Conservation (phyloP, 2,113 vertebrate genomes). For the Monarcha castaneiventris region DNA sequence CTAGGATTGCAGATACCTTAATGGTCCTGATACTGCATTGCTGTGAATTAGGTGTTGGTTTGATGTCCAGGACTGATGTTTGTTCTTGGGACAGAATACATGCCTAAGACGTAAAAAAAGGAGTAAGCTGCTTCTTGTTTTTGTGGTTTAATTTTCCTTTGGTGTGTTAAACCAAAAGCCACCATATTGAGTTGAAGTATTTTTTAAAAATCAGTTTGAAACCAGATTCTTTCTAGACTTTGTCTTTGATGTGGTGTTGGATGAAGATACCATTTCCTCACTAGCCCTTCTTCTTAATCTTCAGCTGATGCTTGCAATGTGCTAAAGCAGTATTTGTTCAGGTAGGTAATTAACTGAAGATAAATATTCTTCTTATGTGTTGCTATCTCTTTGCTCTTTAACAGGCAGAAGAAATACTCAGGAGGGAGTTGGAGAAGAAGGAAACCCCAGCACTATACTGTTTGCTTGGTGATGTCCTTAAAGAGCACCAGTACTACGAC, state of each 20-base stretch:
- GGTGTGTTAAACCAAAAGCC: background rate
- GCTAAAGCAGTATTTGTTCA: background rate
- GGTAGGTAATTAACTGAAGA: background rate
- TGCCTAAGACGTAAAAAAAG: background rate
- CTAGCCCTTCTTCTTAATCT: background rate
- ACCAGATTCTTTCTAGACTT: background rate
- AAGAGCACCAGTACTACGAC: conserved; percentile 87
- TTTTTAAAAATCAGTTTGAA: background rate
- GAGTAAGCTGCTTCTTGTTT: background rate
- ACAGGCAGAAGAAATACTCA: conserved; percentile 92
- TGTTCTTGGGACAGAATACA: background rate
- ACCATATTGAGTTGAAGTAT: background rate
- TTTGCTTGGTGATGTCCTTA: conserved; percentile 90
- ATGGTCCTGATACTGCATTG: background rate
- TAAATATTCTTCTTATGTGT: background rate
- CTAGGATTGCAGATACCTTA: background rate
- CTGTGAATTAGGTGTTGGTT: background rate
- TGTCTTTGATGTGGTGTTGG: background rate
- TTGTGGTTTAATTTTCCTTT: background rate
- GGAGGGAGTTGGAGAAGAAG: conserved; percentile 87
- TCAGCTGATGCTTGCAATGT: background rate
- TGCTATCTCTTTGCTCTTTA: conserved; percentile 3
- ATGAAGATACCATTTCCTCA: background rate
- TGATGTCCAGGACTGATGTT: background rate
- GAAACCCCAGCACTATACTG: conserved; percentile 88